Conservation (phyloP, 2,797 vertebrate species). For the Sarcoramphus papa region DNA sequence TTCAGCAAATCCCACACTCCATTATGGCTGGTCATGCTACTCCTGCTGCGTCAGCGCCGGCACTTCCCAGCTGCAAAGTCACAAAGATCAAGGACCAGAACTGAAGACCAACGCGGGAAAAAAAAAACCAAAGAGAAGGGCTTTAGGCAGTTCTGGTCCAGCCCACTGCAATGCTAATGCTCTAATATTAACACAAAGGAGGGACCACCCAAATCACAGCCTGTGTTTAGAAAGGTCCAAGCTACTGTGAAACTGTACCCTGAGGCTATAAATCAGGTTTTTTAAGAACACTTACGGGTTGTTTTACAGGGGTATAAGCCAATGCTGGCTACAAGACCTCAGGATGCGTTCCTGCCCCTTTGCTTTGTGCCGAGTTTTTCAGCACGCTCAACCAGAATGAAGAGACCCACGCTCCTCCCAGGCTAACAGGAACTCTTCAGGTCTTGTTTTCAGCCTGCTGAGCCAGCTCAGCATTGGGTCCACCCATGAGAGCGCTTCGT, state of each 20-base stretch:
- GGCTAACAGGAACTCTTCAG: not conserved
- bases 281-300: not conserved
- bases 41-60: not conserved
- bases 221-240: not conserved
- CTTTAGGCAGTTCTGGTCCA: not conserved
- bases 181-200: not conserved
- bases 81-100: not conserved
- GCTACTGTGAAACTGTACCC: not conserved
- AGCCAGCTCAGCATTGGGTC: not conserved
- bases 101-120: fast-evolving
- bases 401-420: fast-evolving
- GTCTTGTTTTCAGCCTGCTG: not conserved
- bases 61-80: not conserved
- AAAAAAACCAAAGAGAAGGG: not conserved
- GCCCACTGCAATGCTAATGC: fast-evolving
- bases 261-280: not conserved
- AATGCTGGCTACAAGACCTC: not conserved
- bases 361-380: not conserved
- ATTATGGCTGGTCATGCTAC: fast-evolving
- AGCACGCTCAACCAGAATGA: not conserved
- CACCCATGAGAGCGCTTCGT: no score
- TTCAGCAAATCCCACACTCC: not conserved
- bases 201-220: not conserved
- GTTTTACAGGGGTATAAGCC: not conserved
- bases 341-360: not conserved